Base-by-base conservation (phyloP, 2,113 vertebrate species). In the Carlito syrichta region DNA sequence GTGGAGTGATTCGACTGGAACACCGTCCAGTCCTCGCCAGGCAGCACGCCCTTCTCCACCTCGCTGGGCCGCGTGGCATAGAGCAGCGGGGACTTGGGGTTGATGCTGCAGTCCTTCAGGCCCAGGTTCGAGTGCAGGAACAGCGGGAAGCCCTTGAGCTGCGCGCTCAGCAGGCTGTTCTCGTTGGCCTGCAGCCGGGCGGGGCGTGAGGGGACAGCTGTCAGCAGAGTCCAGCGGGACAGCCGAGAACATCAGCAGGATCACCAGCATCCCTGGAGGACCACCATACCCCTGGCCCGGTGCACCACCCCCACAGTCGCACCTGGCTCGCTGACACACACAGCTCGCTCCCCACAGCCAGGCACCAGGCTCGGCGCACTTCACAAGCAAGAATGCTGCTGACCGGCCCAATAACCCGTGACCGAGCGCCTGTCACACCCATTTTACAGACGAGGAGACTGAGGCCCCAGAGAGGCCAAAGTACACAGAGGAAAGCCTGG, bases 1-100 rank as follows among this genome's bases (percentile, higher is more conserved):
- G 99, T 99, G 58, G 99, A 99, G 97, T 99, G 99, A 98, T 99
- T 99, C 86, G 99, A 99, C 98, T 99, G 99, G 98, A 99, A 99
- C 74, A 99, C 99, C 0, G 99, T 99, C 99, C 99, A 99, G 98
- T 99, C 99, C 45, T 99, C 99, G 0, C 99, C 99, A 0, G 99
- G 99, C 32, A 99, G 99, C 52, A 99, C 99, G 0, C 99, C 99
- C 62, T 99, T 99, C 97, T 99, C 98, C 73, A 99, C 99, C 98
- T 99, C 99, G 0, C 99, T 99, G 20, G 99, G 99, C 50, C 99
- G 99, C 0, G 99, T 99, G 98, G 99, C 99, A 8, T 99, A 99
- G 62, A 99, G 99, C 87, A 99, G 98, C 0, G 99, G 99, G 0
- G 99, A 99, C 98, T 99, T 99, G 95, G 99, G 99, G 98, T 99